Evolutionary conservation across 2,888 invertebrate genomes (phyloP).

Genomic region (Drosophila paranaensis): DNA sequence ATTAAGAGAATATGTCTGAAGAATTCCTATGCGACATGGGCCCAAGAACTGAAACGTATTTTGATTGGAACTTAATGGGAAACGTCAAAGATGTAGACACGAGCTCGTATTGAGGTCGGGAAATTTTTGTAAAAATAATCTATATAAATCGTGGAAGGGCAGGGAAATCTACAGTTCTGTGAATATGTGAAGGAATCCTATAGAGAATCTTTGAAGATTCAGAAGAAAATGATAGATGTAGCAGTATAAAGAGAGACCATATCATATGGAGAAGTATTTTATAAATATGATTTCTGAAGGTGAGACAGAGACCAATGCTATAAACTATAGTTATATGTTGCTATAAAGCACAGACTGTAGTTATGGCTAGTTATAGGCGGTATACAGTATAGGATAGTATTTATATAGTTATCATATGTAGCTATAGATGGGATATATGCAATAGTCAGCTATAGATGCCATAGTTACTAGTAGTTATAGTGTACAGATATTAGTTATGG

Average conservation of each 20-base stretch:
- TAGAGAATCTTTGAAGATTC: neutral
- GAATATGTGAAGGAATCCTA: neutral
- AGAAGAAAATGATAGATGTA: neutral
- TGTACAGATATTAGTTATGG: no score
- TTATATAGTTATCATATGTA: neutral
- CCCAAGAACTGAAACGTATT: neutral
- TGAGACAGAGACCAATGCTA: no score
- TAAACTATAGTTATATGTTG: no score
- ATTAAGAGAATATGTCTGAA: neutral
- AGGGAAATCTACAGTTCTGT: neutral
- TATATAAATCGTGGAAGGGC: neutral
- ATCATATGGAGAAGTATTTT: no score
- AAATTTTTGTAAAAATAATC: neutral
- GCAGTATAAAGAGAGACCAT: no score
- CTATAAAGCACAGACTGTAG: no score
- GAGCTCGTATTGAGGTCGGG: neutral
- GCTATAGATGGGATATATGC: no score
- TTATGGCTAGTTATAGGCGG: neutral
- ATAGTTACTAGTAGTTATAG: no score
- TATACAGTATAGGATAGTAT: neutral
- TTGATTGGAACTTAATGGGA: neutral
- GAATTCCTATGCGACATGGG: neutral
- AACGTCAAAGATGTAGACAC: slow-evolving; percentile 1
- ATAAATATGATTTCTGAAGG: no score
- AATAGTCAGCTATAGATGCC: no score